phyloP scores from a whole-genome alignment of 2,113 vertebrate genomes.

The Myotis davidii region DNA sequence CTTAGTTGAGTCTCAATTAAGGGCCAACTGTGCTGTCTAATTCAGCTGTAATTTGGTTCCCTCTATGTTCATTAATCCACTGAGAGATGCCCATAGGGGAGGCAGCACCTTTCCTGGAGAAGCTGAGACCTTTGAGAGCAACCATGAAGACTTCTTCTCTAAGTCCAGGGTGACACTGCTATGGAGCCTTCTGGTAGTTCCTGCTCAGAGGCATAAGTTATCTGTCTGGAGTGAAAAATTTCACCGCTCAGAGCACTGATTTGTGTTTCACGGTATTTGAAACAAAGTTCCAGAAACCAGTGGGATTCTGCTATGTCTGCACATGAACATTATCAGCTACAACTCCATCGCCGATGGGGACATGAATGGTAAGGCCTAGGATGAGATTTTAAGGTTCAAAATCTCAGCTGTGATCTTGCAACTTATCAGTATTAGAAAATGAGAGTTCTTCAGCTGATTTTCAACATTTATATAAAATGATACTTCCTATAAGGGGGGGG shows the following conservation, averaged over 20 bases:
- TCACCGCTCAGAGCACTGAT: not conserved
- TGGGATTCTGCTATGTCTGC: not conserved
- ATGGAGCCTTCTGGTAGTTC: not conserved
- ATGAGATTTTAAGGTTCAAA: not conserved
- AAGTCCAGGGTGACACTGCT: not conserved
- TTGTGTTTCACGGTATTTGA: not conserved
- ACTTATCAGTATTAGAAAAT: not conserved
- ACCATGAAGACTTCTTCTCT: not conserved
- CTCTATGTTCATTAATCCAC: not conserved
- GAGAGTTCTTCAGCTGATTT: not conserved
- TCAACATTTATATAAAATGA: slow-evolving; percentile 11
- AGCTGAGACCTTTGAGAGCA: not conserved
- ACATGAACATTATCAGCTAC: not conserved
- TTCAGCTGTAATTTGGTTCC: not conserved
- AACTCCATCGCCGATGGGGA: not conserved
- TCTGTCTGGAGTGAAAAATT: not conserved
- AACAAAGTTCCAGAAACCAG: not conserved
- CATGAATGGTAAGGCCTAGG: not conserved
- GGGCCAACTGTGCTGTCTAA: not conserved
- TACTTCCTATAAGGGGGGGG: not conserved
- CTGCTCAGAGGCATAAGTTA: not conserved
- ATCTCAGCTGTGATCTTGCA: not conserved
- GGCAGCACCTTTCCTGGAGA: not conserved
- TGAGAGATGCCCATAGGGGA: not conserved
- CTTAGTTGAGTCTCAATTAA: not conserved